phyloP scores from a whole-genome alignment of 2,113 vertebrate genomes.

The Clarias magur region DNA sequence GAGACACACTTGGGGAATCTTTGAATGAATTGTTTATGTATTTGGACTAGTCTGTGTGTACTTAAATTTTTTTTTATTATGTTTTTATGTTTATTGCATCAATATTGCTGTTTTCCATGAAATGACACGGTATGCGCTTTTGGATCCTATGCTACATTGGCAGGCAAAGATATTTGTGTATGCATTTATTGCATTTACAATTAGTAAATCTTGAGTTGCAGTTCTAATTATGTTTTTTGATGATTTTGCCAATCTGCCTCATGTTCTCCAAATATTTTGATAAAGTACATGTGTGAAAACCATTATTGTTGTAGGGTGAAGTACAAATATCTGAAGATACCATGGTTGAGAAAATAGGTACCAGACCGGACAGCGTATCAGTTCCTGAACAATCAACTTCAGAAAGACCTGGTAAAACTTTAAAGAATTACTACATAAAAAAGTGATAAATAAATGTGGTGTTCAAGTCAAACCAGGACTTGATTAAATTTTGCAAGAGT shows the following conservation, averaged over 20 bases:
- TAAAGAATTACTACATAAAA: background rate
- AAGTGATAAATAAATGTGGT: too few species aligned
- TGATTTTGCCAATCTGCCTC: background rate
- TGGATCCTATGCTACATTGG: background rate
- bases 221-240: background rate
- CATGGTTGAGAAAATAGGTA: background rate
- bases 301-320: background rate
- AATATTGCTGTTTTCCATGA: too few species aligned
- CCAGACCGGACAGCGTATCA: background rate
- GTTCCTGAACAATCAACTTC: background rate
- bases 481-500: too few species aligned
- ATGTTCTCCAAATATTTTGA: background rate
- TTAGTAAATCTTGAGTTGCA: background rate
- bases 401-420: constrained; percentile 24
- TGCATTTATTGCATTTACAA: background rate
- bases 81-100: background rate
- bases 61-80: background rate
- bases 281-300: background rate
- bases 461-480: too few species aligned
- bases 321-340: background rate
- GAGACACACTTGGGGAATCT: background rate
- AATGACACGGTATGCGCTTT: background rate
- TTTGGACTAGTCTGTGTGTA: background rate
- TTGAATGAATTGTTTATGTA: background rate
- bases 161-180: background rate